phyloP scores from a whole-genome alignment of 2,113 vertebrate species.

The Heptranchias perlo region DNA sequence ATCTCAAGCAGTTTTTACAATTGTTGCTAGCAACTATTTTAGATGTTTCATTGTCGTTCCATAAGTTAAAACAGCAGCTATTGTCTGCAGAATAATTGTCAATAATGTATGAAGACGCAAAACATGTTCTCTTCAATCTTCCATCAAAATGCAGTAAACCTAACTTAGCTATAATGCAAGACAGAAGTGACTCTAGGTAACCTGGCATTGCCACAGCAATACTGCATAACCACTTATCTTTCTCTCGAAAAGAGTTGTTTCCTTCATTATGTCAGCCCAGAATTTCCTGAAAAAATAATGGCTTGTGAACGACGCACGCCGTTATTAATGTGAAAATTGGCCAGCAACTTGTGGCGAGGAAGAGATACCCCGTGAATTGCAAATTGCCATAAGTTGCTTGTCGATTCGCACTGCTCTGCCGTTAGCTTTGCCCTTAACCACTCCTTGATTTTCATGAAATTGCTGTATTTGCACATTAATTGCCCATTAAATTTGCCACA shows the following conservation, averaged over 20 bases:
- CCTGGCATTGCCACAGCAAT: background rate
- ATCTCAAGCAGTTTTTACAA: background rate
- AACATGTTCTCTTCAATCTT: background rate
- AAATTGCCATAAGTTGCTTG: no score
- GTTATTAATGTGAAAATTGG: no score
- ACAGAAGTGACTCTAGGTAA: background rate
- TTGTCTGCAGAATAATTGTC: background rate
- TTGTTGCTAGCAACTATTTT: background rate
- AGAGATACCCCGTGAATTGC: no score
- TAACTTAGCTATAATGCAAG: background rate
- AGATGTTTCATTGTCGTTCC: background rate
- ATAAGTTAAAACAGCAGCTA: background rate
- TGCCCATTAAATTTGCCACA: no score
- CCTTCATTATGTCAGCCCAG: background rate
- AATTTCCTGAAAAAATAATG: background rate
- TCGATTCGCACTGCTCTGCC: no score
- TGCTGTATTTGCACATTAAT: no score
- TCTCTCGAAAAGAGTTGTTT: background rate
- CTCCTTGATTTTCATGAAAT: no score
- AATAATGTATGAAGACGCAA: background rate
- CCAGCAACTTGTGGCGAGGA: no score
- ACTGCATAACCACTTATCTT: background rate
- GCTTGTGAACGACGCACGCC: no score
- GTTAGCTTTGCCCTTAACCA: no score
- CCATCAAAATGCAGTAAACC: background rate